These are phyloP conservation scores for Nebria ingens DNA, from an alignment of 1,140 invertebrate species.

Conservation along the genomic window DNA sequence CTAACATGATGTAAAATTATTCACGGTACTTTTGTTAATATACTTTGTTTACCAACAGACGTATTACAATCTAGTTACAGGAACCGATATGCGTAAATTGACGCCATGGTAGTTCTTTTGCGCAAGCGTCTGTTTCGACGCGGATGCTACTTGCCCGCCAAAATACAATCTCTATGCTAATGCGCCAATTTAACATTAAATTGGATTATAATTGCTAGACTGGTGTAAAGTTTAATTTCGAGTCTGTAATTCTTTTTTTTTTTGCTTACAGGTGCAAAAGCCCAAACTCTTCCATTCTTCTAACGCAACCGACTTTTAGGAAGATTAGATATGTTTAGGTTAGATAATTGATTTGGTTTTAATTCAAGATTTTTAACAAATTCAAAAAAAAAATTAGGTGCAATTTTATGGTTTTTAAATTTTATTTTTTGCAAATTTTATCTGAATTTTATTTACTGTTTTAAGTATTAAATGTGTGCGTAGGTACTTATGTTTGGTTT, in stretches of 20 bases:
- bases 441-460: neutral
- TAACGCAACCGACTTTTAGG: neutral
- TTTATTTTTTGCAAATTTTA: neutral
- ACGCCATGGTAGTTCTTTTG: neutral
- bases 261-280: conserved; percentile 1
- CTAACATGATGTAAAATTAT: neutral
- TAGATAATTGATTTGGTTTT: conserved; percentile 2
- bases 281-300: neutral
- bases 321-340: neutral
- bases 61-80: neutral
- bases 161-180: conserved; percentile 7
- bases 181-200: conserved; percentile 2
- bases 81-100: neutral
- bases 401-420: neutral
- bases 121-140: neutral
- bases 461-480: neutral
- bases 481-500: neutral
- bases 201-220: conserved; percentile 2
- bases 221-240: neutral
- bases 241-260: conserved; percentile 1
- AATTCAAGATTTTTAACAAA: neutral
- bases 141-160: neutral
- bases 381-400: neutral
- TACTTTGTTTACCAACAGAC: neutral
- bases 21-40: neutral